These are phyloP conservation scores for Ichneumoninae sp. DNA, from an alignment of 2,888 invertebrate genomes.

Conservation along the genomic window DNA sequence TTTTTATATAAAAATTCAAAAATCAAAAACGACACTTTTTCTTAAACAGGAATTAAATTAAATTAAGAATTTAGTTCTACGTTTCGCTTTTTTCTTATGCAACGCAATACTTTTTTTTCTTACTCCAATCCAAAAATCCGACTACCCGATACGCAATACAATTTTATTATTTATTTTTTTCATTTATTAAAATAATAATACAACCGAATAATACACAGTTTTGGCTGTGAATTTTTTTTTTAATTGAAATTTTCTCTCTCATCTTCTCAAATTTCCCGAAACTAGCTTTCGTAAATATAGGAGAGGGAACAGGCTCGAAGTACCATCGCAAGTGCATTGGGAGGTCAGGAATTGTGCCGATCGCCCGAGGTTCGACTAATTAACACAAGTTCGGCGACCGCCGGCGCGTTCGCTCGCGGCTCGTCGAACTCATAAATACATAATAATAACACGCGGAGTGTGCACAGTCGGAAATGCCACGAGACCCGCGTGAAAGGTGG, in stretches of 20 bases:
- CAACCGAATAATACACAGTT: too few species aligned
- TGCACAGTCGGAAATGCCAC: constrained; percentile 22
- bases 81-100: background rate
- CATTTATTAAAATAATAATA: too few species aligned
- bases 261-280: background rate
- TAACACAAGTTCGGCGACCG: constrained; percentile 23
- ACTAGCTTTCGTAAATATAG: background rate
- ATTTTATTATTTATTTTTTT: background rate
- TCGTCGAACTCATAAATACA: constrained; percentile 41
- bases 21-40: too few species aligned
- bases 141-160: background rate
- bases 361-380: constrained; percentile 12
- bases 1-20: too few species aligned
- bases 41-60: too few species aligned
- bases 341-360: background rate
- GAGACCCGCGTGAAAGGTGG: constrained; percentile 31
- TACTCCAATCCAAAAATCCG: background rate
- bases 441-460: constrained; percentile 19
- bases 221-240: background rate
- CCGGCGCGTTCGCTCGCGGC: background rate
- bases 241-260: background rate
- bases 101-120: background rate
- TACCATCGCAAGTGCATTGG: background rate
- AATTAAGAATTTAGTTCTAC: too few species aligned
- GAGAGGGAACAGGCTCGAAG: background rate